phyloP scores from a whole-genome alignment of 2,113 vertebrate species.

The Centropus bengalensis region DNA sequence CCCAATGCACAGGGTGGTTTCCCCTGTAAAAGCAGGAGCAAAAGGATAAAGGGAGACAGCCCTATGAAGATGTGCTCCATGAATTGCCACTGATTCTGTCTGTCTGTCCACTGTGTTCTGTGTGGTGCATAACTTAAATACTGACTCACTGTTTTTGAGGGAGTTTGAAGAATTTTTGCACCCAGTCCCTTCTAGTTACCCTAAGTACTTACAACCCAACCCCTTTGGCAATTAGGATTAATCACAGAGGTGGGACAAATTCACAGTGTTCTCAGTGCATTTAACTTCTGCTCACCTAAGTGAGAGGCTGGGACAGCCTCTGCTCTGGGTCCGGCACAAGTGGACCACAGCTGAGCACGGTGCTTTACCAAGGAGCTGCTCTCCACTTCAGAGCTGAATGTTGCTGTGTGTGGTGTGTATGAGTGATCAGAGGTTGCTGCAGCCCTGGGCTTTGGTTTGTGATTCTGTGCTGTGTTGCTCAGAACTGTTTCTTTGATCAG shows the following conservation, averaged over 20 bases:
- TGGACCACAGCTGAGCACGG: accelerated
- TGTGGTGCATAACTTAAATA: accelerated
- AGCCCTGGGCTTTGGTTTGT: not conserved
- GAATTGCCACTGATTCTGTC: not conserved
- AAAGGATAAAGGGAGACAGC: not conserved
- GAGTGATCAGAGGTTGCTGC: not conserved
- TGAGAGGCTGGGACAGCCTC: not conserved
- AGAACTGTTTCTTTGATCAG: accelerated
- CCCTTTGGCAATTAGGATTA: not conserved
- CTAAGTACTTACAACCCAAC: not conserved
- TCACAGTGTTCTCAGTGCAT: not conserved
- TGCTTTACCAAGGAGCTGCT: not conserved
- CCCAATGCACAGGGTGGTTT: not conserved
- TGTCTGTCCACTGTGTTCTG: not conserved
- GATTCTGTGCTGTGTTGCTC: not conserved
- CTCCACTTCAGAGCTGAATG: not conserved
- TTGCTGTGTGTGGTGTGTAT: no score
- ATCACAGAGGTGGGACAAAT: not conserved
- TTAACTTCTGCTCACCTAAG: not conserved
- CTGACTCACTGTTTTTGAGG: not conserved
- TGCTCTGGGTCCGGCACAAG: not conserved
- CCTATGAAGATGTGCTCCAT: not conserved
- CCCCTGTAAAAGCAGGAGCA: not conserved
- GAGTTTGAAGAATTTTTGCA: not conserved
- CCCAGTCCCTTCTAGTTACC: not conserved